These are phyloP conservation scores for Chlorocebus sabaeus DNA, from an alignment of 2,113 vertebrate species.

Conservation along the genomic window DNA sequence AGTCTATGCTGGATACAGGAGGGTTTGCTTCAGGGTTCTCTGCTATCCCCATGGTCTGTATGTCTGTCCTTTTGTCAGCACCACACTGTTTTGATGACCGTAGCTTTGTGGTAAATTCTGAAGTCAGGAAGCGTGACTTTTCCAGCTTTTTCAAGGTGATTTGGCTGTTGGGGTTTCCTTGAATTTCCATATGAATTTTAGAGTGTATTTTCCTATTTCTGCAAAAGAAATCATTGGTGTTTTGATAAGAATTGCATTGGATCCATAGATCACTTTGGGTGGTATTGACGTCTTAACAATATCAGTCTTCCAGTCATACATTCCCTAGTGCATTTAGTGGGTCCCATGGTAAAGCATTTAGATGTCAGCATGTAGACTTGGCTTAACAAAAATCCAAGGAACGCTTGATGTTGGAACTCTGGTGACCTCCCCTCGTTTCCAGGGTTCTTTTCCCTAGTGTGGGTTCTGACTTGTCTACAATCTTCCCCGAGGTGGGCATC, in stretches of 20 bases:
- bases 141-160: background rate
- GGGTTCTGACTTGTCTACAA: background rate
- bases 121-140: background rate
- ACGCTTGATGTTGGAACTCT: background rate
- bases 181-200: background rate
- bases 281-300: background rate
- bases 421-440: background rate
- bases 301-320: background rate
- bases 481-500: background rate
- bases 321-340: background rate
- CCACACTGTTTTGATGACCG: background rate
- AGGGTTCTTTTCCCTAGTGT: background rate
- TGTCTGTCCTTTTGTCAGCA: background rate
- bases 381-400: background rate
- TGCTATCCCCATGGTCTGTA: background rate
- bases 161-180: background rate
- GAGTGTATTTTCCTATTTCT: background rate
- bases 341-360: background rate
- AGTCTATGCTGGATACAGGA: background rate
- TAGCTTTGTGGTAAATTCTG: background rate
- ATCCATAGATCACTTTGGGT: background rate
- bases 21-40: background rate
- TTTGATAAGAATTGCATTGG: background rate
- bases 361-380: background rate
- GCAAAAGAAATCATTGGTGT: background rate